Evolutionary conservation across 2,113 vertebrate species (phyloP).

Genomic region (Furnarius figulus): DNA sequence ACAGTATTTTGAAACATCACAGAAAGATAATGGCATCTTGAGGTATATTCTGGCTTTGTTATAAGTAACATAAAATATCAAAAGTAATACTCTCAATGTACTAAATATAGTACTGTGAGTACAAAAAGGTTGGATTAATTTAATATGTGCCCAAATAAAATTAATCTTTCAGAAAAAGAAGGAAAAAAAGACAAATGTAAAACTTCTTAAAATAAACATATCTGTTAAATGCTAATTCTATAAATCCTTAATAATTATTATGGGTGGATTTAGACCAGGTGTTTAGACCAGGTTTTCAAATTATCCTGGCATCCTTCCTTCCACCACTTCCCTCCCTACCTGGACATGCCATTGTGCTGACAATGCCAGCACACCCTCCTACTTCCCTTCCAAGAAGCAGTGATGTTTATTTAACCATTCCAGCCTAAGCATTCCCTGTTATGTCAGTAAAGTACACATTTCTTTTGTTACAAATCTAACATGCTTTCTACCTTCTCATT

Average conservation of each 20-base stretch:
- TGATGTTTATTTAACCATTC: not conserved
- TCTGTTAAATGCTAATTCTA: not conserved
- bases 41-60: not conserved
- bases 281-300: not conserved
- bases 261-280: not conserved
- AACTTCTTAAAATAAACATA: not conserved
- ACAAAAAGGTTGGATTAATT: not conserved
- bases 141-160: not conserved
- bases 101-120: not conserved
- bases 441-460: not conserved
- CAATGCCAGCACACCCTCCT: not conserved
- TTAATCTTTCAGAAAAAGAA: not conserved
- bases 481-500: not conserved
- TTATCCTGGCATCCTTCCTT: not conserved
- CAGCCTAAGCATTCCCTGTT: not conserved
- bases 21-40: not conserved
- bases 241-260: not conserved
- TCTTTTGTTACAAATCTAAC: not conserved
- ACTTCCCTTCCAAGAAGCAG: not conserved
- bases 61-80: not conserved
- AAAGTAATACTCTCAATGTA: not conserved
- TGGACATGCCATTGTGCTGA: not conserved
- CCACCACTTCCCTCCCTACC: rapidly evolving
- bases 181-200: not conserved
- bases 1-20: not conserved